Evolutionary conservation across 2,888 invertebrate genomes (phyloP).

Genomic region (Tenthredo livida): DNA sequence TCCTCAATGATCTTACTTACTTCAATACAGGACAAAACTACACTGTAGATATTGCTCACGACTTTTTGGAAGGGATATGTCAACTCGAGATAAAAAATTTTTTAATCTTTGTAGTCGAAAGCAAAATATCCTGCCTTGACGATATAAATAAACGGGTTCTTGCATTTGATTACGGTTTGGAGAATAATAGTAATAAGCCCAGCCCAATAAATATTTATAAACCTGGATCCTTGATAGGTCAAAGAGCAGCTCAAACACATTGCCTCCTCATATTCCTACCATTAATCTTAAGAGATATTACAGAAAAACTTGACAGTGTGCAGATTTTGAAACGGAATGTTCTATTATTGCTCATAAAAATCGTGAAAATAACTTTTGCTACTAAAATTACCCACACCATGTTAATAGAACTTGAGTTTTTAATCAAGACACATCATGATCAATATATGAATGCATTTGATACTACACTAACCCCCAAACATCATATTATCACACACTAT

Average conservation of each 20-base stretch:
- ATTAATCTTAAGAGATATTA: constrained; percentile 53
- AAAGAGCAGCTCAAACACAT: constrained; percentile 56
- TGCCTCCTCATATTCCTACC: constrained; percentile 53
- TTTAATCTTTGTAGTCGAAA: constrained; percentile 49
- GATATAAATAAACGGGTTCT: constrained; percentile 53
- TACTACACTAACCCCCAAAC: constrained; percentile 53
- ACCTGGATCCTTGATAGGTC: constrained; percentile 52
- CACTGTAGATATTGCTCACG: constrained; percentile 59
- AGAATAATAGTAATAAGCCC: constrained; percentile 46
- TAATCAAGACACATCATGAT: constrained; percentile 30
- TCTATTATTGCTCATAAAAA: constrained; percentile 54
- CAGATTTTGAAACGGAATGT: constrained; percentile 53
- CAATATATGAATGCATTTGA: constrained; percentile 16
- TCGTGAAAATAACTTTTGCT: constrained; percentile 57
- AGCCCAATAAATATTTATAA: constrained; percentile 52
- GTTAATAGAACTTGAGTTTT: constrained; percentile 41
- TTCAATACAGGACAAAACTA: constrained; percentile 55
- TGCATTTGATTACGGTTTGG: constrained; percentile 55
- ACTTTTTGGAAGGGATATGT: constrained; percentile 58
- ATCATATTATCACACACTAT: constrained; percentile 58
- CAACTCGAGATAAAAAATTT: constrained; percentile 58
- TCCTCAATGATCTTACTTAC: constrained; percentile 51
- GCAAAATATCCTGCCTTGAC: constrained; percentile 25
- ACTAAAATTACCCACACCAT: constrained; percentile 52
- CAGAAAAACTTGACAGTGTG: constrained; percentile 21